A percentile compares a stretch with the other conserved stretches of the same genome.
Conservation (phyloP, 2,888 invertebrate genomes). For the Megastigmus dorsalis region DNA sequence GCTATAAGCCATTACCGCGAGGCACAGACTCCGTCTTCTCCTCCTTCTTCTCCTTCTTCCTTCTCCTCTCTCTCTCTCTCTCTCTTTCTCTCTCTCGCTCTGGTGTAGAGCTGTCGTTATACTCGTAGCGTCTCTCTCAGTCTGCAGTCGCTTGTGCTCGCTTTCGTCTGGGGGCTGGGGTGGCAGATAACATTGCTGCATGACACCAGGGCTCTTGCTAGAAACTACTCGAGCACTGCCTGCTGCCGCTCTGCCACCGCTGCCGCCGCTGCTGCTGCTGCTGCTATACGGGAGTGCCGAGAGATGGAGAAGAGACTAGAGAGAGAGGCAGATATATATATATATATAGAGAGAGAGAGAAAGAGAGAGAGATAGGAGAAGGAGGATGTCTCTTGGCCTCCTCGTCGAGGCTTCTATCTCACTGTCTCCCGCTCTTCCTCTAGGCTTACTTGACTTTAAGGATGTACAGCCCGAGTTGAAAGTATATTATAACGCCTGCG, state of each 20-base stretch:
- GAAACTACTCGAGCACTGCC: constrained; percentile 68
- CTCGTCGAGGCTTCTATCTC: constrained; percentile 37
- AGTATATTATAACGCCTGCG: too few species aligned
- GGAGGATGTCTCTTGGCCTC: constrained; percentile 28
- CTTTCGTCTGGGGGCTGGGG: too few species aligned
- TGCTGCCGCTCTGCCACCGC: too few species aligned
- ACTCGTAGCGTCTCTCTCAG: too few species aligned
- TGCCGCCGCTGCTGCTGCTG: too few species aligned
- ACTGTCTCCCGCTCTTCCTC: background rate
- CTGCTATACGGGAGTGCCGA: too few species aligned
- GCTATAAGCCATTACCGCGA: constrained; percentile 71
- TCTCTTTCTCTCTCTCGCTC: constrained; percentile 54
- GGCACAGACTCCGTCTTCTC: constrained; percentile 54
- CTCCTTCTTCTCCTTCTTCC: constrained; percentile 45
- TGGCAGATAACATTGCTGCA: constrained; percentile 72
- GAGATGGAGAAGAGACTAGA: constrained; percentile 8
- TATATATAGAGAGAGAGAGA: background rate
- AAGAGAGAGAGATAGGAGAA: background rate
- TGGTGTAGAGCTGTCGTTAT: too few species aligned
- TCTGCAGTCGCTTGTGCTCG: too few species aligned
- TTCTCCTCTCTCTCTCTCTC: constrained; percentile 49
- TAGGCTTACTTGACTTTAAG: constrained; percentile 25
- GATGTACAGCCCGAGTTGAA: constrained; percentile 3
- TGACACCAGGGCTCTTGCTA: constrained; percentile 70
- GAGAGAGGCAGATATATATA: background rate